Evolutionary conservation across 1,140 invertebrate genomes (phyloP), one percentile per base, ranked within the genome.

Genomic region (Gryllus bimaculatus): DNA sequence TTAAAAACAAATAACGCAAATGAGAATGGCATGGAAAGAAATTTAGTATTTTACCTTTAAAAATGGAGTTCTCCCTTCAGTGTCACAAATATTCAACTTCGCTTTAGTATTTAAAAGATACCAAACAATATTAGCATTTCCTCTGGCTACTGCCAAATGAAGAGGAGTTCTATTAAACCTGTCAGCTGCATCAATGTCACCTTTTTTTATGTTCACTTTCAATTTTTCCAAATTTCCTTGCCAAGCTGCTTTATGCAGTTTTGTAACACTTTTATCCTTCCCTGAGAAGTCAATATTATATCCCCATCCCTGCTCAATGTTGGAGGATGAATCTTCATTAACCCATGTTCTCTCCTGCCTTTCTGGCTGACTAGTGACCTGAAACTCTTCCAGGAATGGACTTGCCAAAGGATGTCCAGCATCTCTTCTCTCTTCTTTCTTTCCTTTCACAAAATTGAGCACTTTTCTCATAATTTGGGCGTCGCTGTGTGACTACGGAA

Each of bases 171-270:
- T 79, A 78, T 81, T 83, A 8, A 78, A 81, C 73, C 79, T 80
- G 78, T 85, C 84, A 21, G 81, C 80, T 39, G 66, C 78, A 81
- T 84, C 82, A 12, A 85, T 78, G 47, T 85, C 84, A 74, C 73
- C 79, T 66, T 82, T 82, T 78, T 84, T 84, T 10, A 83, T 48
- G 39, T 82, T 78, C 0, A 82, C 26, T 81, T 83, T 84, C 8
- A 83, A 77, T 82, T 83, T 85, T 26, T 83, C 84, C 73, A 84
- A 76, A 82, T 83, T 84, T 47, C 84, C 84, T 66, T 81, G 82
- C 83, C 83, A 84, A 12, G 83, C 83, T 47, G 84, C 83, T 80
- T 83, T 84, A 76, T 85, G 84, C 47, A 85, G 78, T 79, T 84
- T 84, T 1, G 81, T 82, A 79, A 85, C 82, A 20, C 79, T 80